Base-by-base conservation (phyloP, 2,797 vertebrate genomes). In the Telmatherina bonti region DNA sequence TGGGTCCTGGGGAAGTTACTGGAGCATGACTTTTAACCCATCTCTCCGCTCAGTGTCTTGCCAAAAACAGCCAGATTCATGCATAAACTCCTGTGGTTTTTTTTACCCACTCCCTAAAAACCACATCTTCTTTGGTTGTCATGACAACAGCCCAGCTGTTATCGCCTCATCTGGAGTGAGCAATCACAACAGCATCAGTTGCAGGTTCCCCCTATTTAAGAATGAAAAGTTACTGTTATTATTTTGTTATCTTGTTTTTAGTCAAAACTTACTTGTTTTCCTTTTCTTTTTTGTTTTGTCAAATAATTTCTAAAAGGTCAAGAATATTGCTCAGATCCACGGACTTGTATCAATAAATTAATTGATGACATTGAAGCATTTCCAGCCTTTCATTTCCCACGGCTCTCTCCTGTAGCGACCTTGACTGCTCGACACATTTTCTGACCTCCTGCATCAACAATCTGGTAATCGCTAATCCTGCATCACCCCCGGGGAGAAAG, bases 241-340 rank as follows among this genome's bases (percentile, higher is more conserved):
- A 18, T 41, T 41, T 41, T 36, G 11, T 36, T 13, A 35, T 35
- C 33, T 41, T 41, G n/a, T 41, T 41, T 16, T 16, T 41, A 5
- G 9, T 18, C 16, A 15, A 63, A 36, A 6, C 38, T 7, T 35
- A 7, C 7, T 35, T 7, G 7, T 35, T 38, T 0, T 26, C 33
- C 10, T 53, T 13, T 27, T n/a, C n/a, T n/a, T n/a, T n/a, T 61
- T 63, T 51, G 18, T 65, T 18, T 13, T 13, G 27, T 26, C 13
- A 30, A n/a, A 47, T n/a, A n/a, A 8, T 65, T 53, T 53, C n/a
- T 52, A 26, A 33, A 65, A 54, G 35, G 47, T 54, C 33, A 20
- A 22, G 35, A 54, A 53, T 54, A 35, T 54, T 38, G 36, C 62
- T 65, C 22, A 16, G 51, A n/a, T 30, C 0, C 2, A 38, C 24